phyloP scores from a whole-genome alignment of 2,797 vertebrate species.

The Galago senegalensis region DNA sequence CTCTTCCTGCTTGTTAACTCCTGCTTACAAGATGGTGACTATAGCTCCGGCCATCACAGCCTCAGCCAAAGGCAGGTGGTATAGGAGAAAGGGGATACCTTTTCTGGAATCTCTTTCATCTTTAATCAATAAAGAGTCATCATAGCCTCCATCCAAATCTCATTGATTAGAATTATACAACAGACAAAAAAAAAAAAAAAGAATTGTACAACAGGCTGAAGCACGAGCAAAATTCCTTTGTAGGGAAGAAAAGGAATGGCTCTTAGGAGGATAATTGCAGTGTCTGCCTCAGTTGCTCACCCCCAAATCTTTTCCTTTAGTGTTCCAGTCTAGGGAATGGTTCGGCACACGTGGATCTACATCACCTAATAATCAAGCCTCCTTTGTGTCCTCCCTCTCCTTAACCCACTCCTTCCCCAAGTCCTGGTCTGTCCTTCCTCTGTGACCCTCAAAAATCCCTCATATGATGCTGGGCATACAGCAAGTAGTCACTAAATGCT shows the following conservation, averaged over 20 bases:
- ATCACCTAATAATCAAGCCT: neutral
- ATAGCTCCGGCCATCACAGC: neutral
- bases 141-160: neutral
- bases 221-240: neutral
- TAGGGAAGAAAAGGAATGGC: no score
- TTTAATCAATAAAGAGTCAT: neutral
- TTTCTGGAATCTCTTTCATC: neutral
- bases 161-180: neutral
- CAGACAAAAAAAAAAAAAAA: neutral
- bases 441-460: neutral
- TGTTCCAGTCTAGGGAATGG: neutral
- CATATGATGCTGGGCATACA: no score
- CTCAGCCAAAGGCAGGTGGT: neutral
- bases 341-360: fast-evolving
- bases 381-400: neutral
- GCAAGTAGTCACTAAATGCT: neutral
- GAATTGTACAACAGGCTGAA: neutral
- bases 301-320: neutral
- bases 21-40: neutral
- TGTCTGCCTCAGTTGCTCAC: no score
- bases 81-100: neutral
- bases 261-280: no score
- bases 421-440: neutral
- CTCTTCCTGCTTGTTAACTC: neutral
- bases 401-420: neutral